phyloP scores from a whole-genome alignment of 2,113 vertebrate genomes.

The Apodemus sylvaticus region DNA sequence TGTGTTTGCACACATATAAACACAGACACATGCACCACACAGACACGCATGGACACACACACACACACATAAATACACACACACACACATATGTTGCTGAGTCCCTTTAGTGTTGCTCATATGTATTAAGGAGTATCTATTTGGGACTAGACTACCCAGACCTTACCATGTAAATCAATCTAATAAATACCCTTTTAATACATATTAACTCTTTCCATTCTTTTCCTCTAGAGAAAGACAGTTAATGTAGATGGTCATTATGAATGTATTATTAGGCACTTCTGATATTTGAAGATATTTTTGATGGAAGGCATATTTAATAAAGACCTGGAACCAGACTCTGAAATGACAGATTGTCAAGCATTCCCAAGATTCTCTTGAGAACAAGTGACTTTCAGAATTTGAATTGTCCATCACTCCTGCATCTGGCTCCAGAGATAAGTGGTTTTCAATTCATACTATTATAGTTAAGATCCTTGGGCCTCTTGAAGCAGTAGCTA shows the following conservation, averaged over 20 bases:
- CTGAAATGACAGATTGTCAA: not conserved
- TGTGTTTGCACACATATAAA: accelerated
- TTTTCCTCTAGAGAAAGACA: not conserved
- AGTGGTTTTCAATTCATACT: not conserved
- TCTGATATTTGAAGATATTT: not conserved
- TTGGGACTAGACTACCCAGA: not conserved
- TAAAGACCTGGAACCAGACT: not conserved
- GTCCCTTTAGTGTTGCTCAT: not conserved
- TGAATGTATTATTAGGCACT: not conserved
- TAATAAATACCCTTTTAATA: not conserved
- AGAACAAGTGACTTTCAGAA: not conserved
- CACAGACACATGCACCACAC: not conserved
- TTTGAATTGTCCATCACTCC: not conserved
- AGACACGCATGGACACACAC: not conserved
- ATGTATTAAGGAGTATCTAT: not conserved
- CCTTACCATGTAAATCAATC: not conserved
- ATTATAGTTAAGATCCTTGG: not conserved
- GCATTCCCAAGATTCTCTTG: not conserved
- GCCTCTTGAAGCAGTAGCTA: not conserved
- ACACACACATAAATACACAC: not conserved
- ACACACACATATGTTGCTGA: not conserved
- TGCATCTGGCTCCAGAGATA: not conserved
- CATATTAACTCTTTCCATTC: not conserved
- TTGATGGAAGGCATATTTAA: not conserved
- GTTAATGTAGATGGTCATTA: not conserved